Percentiles rank a stretch among this genome's conserved stretches.
These are phyloP conservation scores for Monodelphis domestica DNA, from an alignment of 2,797 vertebrate species.

Conservation along the genomic window DNA sequence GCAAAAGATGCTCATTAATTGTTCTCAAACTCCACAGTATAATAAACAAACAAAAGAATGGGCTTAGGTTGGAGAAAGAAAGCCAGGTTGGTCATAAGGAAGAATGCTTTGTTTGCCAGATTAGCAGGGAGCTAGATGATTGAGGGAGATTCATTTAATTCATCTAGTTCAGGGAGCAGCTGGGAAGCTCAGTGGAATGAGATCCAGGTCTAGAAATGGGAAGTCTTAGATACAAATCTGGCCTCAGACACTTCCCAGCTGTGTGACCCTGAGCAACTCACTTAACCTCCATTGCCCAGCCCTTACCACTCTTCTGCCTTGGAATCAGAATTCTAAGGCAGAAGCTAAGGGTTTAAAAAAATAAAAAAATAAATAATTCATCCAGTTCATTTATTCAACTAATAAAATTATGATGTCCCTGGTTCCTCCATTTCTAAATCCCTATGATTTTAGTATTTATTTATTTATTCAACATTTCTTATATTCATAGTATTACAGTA, in stretches of 20 bases:
- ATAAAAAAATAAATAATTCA: too few relatives aligned
- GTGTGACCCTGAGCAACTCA: too few relatives aligned
- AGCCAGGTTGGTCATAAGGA: background rate
- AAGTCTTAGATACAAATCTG: too few relatives aligned
- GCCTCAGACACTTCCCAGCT: too few relatives aligned
- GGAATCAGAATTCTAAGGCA: too few relatives aligned
- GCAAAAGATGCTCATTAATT: background rate
- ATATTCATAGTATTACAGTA: background rate
- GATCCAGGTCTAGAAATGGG: too few relatives aligned
- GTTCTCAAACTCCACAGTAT: background rate
- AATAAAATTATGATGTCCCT: background rate
- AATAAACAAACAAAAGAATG: background rate
- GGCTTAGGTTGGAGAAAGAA: constrained; percentile 1
- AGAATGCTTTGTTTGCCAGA: background rate
- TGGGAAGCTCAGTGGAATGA: too few relatives aligned
- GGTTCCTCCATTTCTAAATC: background rate
- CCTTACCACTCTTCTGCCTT: too few relatives aligned
- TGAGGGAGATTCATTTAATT: background rate
- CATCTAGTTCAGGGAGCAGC: background rate
- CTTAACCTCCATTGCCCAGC: too few relatives aligned
- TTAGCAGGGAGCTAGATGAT: background rate
- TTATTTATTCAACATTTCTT: background rate
- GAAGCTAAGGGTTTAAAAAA: too few relatives aligned
- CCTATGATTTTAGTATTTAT: background rate
- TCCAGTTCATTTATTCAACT: background rate